Evolutionary conservation across 2,888 invertebrate genomes (phyloP).

Genomic region (Drosophila vallismaia): DNA sequence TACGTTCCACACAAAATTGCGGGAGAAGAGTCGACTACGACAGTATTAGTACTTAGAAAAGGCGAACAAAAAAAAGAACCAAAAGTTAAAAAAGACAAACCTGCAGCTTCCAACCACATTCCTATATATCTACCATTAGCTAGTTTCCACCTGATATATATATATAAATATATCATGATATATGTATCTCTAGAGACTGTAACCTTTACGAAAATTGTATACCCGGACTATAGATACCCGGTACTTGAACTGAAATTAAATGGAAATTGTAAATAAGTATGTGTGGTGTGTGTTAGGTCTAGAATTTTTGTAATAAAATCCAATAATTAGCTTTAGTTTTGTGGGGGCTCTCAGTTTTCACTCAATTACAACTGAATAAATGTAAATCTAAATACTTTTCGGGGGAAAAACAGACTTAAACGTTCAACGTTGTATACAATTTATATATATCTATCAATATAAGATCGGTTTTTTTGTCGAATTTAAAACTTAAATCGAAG

Average conservation of each 20-base stretch:
- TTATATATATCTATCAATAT: background rate
- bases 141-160: slow-evolving; percentile 10
- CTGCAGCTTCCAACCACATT: slow-evolving; percentile 24
- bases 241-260: slow-evolving; percentile 15
- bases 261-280: slow-evolving; percentile 15
- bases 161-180: background rate
- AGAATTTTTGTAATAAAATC: background rate
- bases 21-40: slow-evolving; percentile 18
- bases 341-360: no score
- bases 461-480: slow-evolving; percentile 13
- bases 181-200: slow-evolving; percentile 15
- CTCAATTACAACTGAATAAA: no score
- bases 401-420: slow-evolving; percentile 16
- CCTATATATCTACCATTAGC: slow-evolving; percentile 18
- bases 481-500: slow-evolving; percentile 6
- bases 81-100: slow-evolving; percentile 1
- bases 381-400: no score
- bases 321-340: background rate
- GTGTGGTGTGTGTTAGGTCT: slow-evolving; percentile 9
- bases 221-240: background rate
- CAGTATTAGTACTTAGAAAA: slow-evolving; percentile 50
- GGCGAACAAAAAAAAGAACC: slow-evolving; percentile 7
- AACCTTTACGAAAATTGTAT: background rate
- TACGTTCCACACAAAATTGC: no score
- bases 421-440: slow-evolving; percentile 31